phyloP scores from a whole-genome alignment of 2,113 vertebrate genomes.

The Ceyx cyanopectus region DNA sequence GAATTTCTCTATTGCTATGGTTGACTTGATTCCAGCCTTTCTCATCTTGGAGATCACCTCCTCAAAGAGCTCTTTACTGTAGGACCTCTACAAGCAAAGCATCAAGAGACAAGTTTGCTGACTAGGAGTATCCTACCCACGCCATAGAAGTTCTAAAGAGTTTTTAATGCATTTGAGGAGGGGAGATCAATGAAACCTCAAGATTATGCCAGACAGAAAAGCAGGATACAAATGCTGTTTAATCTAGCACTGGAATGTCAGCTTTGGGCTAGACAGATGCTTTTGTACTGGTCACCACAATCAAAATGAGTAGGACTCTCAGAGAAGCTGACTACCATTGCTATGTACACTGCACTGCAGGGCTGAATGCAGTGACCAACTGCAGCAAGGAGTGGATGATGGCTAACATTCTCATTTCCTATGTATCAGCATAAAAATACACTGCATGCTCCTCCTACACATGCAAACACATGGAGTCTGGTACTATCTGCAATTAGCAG shows the following conservation, averaged over 20 bases:
- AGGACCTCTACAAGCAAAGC: slow-evolving; percentile 87
- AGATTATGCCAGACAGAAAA: neutral
- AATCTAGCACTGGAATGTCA: neutral
- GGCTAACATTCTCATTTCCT: neutral
- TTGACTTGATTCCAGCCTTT: slow-evolving; percentile 98
- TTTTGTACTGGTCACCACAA: neutral
- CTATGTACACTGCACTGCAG: neutral
- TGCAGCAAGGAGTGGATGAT: neutral
- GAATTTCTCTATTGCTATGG: slow-evolving; percentile 98
- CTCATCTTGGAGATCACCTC: slow-evolving; percentile 98
- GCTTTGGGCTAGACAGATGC: rapidly evolving
- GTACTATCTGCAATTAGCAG: neutral
- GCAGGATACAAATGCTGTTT: neutral
- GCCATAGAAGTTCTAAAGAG: neutral
- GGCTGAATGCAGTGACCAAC: neutral
- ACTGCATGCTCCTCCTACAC: neutral
- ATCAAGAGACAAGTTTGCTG: neutral
- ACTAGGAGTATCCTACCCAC: neutral
- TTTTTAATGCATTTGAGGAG: neutral
- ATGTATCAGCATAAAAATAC: neutral
- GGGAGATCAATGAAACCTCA: slow-evolving; percentile 9
- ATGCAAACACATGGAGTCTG: neutral
- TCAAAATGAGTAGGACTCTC: neutral
- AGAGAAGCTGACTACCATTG: neutral
- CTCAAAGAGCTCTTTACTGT: slow-evolving; percentile 96